Evolutionary conservation across 2,113 vertebrate genomes (phyloP), one percentile per base, ranked within the genome.

Genomic region (Gasterosteus nipponicus): DNA sequence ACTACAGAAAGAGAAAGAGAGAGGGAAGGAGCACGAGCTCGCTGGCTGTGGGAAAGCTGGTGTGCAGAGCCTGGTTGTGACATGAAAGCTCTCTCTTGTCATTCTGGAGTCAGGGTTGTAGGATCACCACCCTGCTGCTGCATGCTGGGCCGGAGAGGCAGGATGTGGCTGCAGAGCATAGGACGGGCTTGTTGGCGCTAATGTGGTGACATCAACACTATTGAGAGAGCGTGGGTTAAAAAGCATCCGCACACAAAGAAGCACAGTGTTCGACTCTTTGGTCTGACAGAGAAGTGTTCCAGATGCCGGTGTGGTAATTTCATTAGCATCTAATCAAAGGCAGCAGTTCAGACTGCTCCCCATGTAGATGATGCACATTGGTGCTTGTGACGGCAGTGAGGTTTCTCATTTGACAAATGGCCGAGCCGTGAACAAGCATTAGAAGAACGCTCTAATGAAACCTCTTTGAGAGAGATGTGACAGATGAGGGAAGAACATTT

Each of bases 201-300:
- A 87, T 73, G 58, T 56, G 87, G 88, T 83, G 84, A 80, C 83
- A 82, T 89, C 86, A 89, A 63, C 57, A 75, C 61, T 54, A 75
- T 89, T 78, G 87, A 68, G 19, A 77, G 77, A 58, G 59, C 33
- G 69, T 69, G 62, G 79, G 4, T 38, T 38, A 38, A 14, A 51
- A 56, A 62, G 44, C 64, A 75, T 74, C 69, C 51, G 58, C 4
- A 76, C 75, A 90, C 87, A 92, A 91, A 91, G 75, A 35, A 79
- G 44, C 64, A 22, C 59, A 83, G 78, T 86, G 65, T 87, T 81
- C 82, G 47, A 44, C 42, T 70, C 58, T 79, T 69, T 58, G 12
- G 44, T 62, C 75, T 64, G 62, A 47, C 59, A 10, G 62, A 84
- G 31, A 64, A 61, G 16, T 2, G 68, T 63, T 75, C 66, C 33